Conservation (phyloP, 2,113 vertebrate species). For the Cochlearius cochlearius region DNA sequence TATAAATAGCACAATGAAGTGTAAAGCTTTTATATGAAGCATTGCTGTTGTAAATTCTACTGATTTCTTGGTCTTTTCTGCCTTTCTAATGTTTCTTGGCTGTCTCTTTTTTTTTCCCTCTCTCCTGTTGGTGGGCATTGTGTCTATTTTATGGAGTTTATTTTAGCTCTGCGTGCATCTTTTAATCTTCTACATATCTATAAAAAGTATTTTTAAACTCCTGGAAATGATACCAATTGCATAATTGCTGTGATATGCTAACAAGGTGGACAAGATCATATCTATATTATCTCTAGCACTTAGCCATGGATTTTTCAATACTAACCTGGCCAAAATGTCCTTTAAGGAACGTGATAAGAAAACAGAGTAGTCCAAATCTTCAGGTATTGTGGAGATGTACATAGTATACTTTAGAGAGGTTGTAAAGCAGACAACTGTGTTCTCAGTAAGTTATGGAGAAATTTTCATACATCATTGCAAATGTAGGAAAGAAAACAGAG, state of each 20-base stretch:
- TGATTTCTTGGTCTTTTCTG: neutral
- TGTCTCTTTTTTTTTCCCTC: neutral
- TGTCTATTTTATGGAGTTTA: neutral
- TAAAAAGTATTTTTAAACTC: neutral
- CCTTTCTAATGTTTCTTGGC: slow-evolving; percentile 1
- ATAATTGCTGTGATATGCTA: neutral
- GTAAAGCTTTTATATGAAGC: neutral
- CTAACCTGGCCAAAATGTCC: neutral
- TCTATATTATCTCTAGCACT: neutral
- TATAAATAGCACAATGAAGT: neutral
- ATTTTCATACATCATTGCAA: neutral
- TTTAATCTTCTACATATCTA: neutral
- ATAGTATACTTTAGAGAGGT: neutral
- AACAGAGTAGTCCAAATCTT: neutral
- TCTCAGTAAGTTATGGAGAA: neutral
- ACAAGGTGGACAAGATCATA: neutral
- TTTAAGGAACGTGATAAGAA: neutral
- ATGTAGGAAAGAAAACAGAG: neutral
- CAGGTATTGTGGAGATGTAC: neutral
- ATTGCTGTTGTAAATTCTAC: neutral
- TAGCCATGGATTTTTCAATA: neutral
- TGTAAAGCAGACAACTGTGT: neutral
- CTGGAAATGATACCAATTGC: neutral
- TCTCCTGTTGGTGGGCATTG: neutral
- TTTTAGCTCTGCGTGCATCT: slow-evolving; percentile 21